Evolutionary conservation across 2,797 vertebrate species (phyloP).

Genomic region (Spondyliosoma cantharus): DNA sequence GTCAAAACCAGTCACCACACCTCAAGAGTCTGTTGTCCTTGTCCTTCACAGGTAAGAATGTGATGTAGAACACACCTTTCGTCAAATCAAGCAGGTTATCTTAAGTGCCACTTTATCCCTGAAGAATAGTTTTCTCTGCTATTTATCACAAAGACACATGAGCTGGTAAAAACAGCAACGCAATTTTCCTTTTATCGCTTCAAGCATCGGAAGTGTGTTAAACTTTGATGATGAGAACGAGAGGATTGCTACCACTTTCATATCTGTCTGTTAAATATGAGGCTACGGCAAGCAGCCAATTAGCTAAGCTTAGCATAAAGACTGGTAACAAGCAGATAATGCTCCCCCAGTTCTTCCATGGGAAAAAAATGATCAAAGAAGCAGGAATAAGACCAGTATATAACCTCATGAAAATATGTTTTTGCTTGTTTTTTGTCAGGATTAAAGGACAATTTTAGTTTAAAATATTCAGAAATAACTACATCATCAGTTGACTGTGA

Average conservation of each 20-base stretch:
- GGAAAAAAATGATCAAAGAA: too few relatives aligned
- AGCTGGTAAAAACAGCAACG: background rate
- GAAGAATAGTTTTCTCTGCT: background rate
- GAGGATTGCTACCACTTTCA: background rate
- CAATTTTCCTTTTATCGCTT: background rate
- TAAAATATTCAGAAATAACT: too few relatives aligned
- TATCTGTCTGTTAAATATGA: background rate
- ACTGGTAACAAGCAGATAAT: background rate
- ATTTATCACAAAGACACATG: conserved; percentile 24
- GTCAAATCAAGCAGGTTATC: conserved; percentile 6
- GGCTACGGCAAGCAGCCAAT: background rate
- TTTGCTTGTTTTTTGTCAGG: too few relatives aligned
- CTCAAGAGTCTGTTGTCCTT: conserved; percentile 1
- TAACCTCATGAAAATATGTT: too few relatives aligned
- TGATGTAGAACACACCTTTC: background rate
- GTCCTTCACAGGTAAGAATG: background rate
- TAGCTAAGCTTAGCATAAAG: background rate
- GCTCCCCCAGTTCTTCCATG: background rate
- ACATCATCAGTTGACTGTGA: too few relatives aligned
- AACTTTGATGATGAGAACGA: background rate
- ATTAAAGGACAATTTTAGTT: too few relatives aligned
- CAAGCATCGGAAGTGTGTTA: conserved; percentile 1
- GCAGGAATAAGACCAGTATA: too few relatives aligned
- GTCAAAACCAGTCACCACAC: conserved; percentile 19
- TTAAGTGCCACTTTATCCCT: conserved; percentile 5